Conservation (phyloP, 2,888 invertebrate genomes). For the Apodemia zela region DNA sequence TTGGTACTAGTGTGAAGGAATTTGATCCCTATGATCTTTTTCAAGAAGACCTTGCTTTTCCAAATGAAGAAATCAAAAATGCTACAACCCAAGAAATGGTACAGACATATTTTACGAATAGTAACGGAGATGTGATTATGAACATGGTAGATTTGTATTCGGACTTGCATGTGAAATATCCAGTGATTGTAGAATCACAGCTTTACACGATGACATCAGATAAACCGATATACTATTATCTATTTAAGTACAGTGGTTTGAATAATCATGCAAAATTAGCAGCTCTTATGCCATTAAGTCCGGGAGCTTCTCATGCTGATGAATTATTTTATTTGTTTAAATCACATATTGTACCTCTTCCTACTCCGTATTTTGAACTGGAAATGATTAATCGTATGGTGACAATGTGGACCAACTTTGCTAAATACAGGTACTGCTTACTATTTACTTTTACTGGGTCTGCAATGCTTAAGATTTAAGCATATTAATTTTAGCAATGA, state of each 20-base stretch:
- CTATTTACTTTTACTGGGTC: too few species aligned
- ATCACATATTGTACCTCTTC: conserved; percentile 58
- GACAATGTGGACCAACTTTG: conserved; percentile 71
- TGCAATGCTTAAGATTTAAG: too few species aligned
- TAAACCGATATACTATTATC: conserved; percentile 63
- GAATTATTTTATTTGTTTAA: conserved; percentile 70
- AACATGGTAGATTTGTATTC: conserved; percentile 67
- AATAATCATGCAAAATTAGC: conserved; percentile 65
- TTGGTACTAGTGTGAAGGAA: conserved; percentile 49
- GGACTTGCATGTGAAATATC: conserved; percentile 65
- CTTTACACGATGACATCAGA: conserved; percentile 54
- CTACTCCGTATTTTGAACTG: conserved; percentile 52
- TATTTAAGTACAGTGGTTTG: conserved; percentile 61
- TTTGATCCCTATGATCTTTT: conserved; percentile 43
- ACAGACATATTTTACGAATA: conserved; percentile 53
- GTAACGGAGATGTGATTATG: conserved; percentile 58
- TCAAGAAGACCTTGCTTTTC: conserved; percentile 56
- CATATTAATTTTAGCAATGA: too few species aligned
- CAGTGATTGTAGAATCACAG: conserved; percentile 57
- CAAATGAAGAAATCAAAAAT: conserved; percentile 49
- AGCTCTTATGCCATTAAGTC: conserved; percentile 46
- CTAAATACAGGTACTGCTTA: conserved; percentile 56
- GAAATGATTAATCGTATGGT: conserved; percentile 61
- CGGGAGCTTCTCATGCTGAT: conserved; percentile 67
- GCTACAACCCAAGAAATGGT: conserved; percentile 47